Conservation (phyloP, 2,888 invertebrate genomes). For the Willowsia nigromaculata region DNA sequence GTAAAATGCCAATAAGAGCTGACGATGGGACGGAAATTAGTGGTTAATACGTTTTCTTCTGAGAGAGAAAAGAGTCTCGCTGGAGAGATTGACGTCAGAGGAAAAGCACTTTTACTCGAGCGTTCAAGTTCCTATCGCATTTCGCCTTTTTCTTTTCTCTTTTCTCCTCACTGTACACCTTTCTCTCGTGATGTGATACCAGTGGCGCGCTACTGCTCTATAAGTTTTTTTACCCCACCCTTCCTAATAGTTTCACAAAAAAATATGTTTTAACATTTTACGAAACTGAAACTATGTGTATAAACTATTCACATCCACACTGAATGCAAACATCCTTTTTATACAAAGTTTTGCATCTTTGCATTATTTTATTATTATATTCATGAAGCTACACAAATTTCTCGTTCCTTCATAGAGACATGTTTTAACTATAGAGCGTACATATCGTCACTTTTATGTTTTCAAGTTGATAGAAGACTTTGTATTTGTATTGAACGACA, state of each 20-base stretch:
- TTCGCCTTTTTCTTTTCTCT: background rate
- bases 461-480: no score
- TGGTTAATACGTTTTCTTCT: slow-evolving; percentile 60
- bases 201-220: background rate
- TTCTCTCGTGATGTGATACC: slow-evolving; percentile 22
- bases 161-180: background rate
- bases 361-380: slow-evolving; percentile 13
- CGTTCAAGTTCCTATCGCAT: slow-evolving; percentile 29
- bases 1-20: slow-evolving; percentile 52
- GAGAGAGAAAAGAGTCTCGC: slow-evolving; percentile 17
- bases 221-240: slow-evolving; percentile 39
- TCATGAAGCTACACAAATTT: no score
- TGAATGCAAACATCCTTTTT: background rate
- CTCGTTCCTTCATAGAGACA: no score
- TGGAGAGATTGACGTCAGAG: slow-evolving; percentile 64
- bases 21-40: slow-evolving; percentile 64
- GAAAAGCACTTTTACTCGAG: slow-evolving; percentile 35
- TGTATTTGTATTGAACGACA: no score
- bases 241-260: slow-evolving; percentile 30
- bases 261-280: slow-evolving; percentile 36
- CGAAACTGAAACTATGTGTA: slow-evolving; percentile 14
- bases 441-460: no score
- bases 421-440: no score
- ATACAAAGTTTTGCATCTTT: background rate
- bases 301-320: background rate